Percentiles rank a stretch among this genome's conserved stretches.
phyloP scores from a whole-genome alignment of 2,113 vertebrate species.

The Greenwoodochromis staneri region DNA sequence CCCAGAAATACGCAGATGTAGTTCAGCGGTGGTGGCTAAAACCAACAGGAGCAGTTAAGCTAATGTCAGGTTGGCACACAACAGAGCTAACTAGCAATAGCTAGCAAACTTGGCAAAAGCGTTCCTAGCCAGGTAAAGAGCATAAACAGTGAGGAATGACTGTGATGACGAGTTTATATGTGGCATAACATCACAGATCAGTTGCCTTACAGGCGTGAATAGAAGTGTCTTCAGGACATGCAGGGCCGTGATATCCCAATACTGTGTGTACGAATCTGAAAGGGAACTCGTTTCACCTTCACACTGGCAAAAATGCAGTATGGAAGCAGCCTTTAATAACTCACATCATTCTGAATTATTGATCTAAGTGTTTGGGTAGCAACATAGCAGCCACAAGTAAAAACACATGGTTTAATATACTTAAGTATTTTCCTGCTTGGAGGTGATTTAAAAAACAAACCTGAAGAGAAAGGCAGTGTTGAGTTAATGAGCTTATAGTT shows the following conservation, averaged over 20 bases:
- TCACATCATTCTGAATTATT: not conserved
- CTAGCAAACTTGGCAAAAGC: not conserved
- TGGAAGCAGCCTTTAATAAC: rapidly evolving
- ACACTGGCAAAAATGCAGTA: not conserved
- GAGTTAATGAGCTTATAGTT: not conserved
- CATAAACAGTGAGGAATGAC: not conserved
- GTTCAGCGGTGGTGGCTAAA: not conserved
- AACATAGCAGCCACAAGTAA: not conserved
- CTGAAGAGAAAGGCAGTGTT: not conserved
- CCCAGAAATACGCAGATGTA: not conserved
- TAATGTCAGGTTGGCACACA: not conserved
- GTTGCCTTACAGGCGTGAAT: not conserved
- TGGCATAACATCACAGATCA: not conserved
- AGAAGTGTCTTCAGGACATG: not conserved
- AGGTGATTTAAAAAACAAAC: not conserved
- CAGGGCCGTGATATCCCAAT: not conserved
- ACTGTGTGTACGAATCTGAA: not conserved
- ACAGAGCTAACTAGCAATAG: not conserved
- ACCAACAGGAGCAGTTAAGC: not conserved
- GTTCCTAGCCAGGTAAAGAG: too few relatives aligned
- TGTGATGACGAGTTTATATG: not conserved
- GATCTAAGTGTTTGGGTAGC: not conserved
- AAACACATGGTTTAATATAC: not conserved
- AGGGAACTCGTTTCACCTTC: rapidly evolving
- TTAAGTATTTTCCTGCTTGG: not conserved